Base-by-base conservation (phyloP, 2,113 vertebrate genomes). In the Bos javanicus region DNA sequence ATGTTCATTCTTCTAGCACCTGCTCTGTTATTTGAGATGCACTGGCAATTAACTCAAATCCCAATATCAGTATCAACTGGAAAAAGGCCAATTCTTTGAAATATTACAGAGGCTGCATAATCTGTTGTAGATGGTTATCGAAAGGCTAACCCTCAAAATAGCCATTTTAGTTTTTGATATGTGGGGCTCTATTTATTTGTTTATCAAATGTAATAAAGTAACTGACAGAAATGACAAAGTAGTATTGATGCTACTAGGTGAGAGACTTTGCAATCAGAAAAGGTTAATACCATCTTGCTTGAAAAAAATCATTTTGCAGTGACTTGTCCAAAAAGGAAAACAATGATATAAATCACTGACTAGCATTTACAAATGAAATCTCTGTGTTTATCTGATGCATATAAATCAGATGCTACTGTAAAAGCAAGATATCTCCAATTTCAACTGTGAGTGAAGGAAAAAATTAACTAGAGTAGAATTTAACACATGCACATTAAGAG, bases 1-100 rank as follows among this genome's bases (percentile, higher is more conserved):
- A 82, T 62, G 94, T 83, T 96, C 82, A 91, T 39, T 76, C 46
- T 95, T 15, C 14, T 50, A 87, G 43, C 97, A 90, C 46, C 98
- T 85, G 97, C 86, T 52, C 21, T 93, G 95, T 92, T 56, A 76
- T 98, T 98, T 97, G 96, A 60, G 93, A 94, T 84, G 95, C 13
- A 91, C 78, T 8, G 46, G 84, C 84, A 96, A 91, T 89, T 48
- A 94, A 83, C 57, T 95, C 54, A 97, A 95, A 97, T 96, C 84
- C 39, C 33, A 87, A 46, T 14, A 95, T 90, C 88, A 87, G 1
- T 91, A 96, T 97, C 85, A 96, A 25, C 6, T 90, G 62, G 90
- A 96, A 94, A 50, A 97, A 85, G 48, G 83, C 91, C 97, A 97
- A 1, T 97, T 96, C 95, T 97, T 16, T 95, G 92, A 97, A 97